phyloP scores from a whole-genome alignment of 2,888 invertebrate genomes.

The Petrophora chlorosata region DNA sequence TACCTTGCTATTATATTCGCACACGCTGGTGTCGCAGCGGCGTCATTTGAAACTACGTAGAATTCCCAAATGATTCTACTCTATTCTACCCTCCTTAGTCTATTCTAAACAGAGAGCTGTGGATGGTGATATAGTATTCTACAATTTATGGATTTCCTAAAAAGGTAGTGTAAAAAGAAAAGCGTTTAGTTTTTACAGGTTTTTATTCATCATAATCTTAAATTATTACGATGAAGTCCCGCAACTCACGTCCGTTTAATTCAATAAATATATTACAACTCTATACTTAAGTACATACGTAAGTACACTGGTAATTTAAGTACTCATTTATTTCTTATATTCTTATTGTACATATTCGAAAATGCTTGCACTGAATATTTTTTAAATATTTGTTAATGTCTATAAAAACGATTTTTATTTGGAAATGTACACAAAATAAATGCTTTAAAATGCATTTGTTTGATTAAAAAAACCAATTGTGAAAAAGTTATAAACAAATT shows the following conservation, averaged over 20 bases:
- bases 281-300: constrained; percentile 59
- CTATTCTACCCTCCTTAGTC: no score
- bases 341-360: neutral
- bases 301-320: constrained; percentile 29
- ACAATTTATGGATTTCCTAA: no score
- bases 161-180: constrained; percentile 34
- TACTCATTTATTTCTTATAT: constrained; percentile 15
- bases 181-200: constrained; percentile 63
- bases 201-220: constrained; percentile 72
- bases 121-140: no score
- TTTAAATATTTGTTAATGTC: no score
- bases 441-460: constrained; percentile 20
- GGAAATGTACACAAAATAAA: constrained; percentile 14
- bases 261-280: constrained; percentile 77
- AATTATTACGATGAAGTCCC: constrained; percentile 59
- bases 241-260: constrained; percentile 51
- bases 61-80: no score
- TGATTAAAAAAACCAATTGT: neutral
- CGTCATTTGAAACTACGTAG: no score
- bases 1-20: no score
- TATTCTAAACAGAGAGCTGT: no score
- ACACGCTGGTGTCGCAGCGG: no score
- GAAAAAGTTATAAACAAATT: neutral
- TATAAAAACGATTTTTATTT: no score
- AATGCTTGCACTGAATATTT: constrained; percentile 4